Evolutionary conservation across 2,888 invertebrate genomes (phyloP), one percentile per base, ranked within the genome.

Genomic region (Dione vanillae): DNA sequence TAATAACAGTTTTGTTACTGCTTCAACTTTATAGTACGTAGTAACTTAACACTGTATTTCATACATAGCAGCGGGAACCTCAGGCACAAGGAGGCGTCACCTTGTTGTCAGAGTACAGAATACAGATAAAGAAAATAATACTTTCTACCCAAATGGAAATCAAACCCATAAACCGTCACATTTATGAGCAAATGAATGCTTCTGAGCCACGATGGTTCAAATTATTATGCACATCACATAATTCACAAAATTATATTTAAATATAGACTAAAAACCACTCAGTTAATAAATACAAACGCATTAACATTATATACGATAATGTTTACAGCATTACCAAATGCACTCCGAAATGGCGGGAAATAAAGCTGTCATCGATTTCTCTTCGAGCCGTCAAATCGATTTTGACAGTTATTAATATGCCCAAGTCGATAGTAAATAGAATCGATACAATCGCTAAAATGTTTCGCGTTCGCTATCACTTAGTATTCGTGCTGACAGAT

Each of bases 241-340:
- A 14, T 54, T 37, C 16, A 16, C 56, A 71, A 66, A 70, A 45
- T 73, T 78, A 76, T 56, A 40, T 16, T 37, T 56, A 56, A 56
- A 56, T 40, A 56, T 56, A 56, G 37, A 56, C 16, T 37, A 51
- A 51, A 72, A 78, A 77, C 76, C 80, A 79, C 74, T 82, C 76
- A 76, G 74, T 70, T 56, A 79, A 82, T 84, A 74, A 86, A 88
- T 89, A 90, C 89, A 89, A 88, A 85, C 85, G 82, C 83, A 80
- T 78, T 76, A 78, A 83, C 83, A 79, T 77, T 77, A 85, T 86
- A 10, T 79, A 72, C 79, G 83, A 87, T 92, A 91, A 92, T 90
- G 88, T 91, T 92, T 92, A 91, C 87, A 83, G 88, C 83, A 91
- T 91, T 90, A 91, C 89, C 83, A 90, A 92, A 92, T 92, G 91